Base-by-base conservation (phyloP, 2,888 invertebrate genomes). In the Orthosia gothica region DNA sequence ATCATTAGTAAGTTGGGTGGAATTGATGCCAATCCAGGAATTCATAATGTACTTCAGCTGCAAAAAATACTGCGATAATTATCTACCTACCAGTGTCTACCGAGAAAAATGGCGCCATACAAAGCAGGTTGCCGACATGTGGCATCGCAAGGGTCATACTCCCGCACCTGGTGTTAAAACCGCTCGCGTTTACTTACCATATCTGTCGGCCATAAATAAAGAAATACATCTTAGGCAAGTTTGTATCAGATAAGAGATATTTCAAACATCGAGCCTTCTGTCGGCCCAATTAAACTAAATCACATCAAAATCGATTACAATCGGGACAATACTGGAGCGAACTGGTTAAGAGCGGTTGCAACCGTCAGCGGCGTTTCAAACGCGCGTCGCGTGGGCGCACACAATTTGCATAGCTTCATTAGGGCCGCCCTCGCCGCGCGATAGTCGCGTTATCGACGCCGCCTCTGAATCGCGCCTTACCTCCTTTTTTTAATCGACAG, bases 331-430 rank as follows among this genome's bases (percentile, higher is more conserved):
- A 87, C 83, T 68, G 76, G 58, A 63, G 68, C 63, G 58, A 80
- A 84, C 85, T 82, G 84, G 84, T 84, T 66, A 26, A 49, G 63
- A 71, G 80, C 87, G 79, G 87, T 81, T 85, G 87, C 88, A 79
- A 61, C 79, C 81, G 76, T 84, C 86, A 83, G 83, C 85, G 86
- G 84, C 67, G 76, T 65, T 70, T 84, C 84, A 89, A 84, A 86
- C 86, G 84, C 82, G 58, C 79, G 76, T 84, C 76, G 88, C 89
- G 90, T 89, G 89, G 91, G 89, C 87, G 89, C 83, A 68, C 65
- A 76, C 86, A 84, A 93, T 93, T 92, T 92, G 93, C 93, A 94
- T 94, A 92, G 91, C 90, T 93, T 93, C 93, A 93, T 94, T 93
- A 94, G 88, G 86, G 81, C 80, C 74, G 86, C 86, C 82, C 88